Conservation (phyloP, 1,140 invertebrate species). For the Stegodyphus dumicola region DNA sequence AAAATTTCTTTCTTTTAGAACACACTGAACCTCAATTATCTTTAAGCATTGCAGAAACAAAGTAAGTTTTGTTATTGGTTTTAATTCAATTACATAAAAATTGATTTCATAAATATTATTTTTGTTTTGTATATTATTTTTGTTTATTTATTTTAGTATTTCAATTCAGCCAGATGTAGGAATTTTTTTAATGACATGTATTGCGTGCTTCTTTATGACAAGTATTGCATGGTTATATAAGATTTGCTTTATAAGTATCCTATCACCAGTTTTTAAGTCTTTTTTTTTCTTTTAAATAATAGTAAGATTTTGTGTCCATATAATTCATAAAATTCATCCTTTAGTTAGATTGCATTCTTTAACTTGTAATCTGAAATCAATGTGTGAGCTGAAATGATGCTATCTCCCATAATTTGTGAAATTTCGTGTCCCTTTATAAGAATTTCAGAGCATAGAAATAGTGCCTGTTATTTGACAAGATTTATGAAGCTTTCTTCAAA, state of each 20-base stretch:
- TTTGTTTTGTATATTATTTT: too few species aligned
- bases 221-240: not conserved
- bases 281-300: not conserved
- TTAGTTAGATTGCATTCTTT: too few species aligned
- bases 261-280: not conserved
- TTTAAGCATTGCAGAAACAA: constrained; percentile 78
- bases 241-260: not conserved
- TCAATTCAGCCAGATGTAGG: too few species aligned
- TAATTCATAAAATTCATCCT: not conserved
- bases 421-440: too few species aligned
- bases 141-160: too few species aligned
- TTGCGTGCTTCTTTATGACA: not conserved
- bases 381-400: too few species aligned
- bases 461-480: too few species aligned
- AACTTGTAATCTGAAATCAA: too few species aligned
- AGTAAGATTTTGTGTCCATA: not conserved
- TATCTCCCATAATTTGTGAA: too few species aligned
- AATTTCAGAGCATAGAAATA: too few species aligned
- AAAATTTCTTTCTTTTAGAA: not conserved
- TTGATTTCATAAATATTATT: constrained; percentile 40
- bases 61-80: constrained; percentile 8
- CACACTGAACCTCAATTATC: constrained; percentile 60
- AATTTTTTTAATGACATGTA: not conserved
- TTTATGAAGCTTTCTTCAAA: too few species aligned
- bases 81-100: too few species aligned